phyloP scores from a whole-genome alignment of 2,888 invertebrate genomes.

The Halictus ligatus region DNA sequence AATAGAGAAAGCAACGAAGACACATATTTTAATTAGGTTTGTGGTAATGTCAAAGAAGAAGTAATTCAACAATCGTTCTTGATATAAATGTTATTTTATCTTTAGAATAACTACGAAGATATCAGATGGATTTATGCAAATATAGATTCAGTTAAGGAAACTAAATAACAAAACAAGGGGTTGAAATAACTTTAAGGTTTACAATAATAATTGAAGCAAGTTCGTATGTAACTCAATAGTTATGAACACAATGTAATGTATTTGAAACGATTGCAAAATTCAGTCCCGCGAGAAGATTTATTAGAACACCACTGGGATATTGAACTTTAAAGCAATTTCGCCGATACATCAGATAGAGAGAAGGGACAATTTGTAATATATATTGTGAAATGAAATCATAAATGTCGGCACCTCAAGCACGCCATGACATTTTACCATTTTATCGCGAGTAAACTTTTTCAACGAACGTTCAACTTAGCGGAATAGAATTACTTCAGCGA shows the following conservation, averaged over 20 bases:
- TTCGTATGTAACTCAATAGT: not conserved
- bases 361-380: slow-evolving; percentile 17
- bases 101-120: too few relatives aligned
- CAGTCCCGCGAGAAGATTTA: not conserved
- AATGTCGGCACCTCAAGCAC: slow-evolving; percentile 28
- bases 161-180: too few relatives aligned
- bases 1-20: too few relatives aligned
- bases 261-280: not conserved
- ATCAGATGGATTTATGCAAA: too few relatives aligned
- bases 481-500: not conserved
- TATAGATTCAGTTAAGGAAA: too few relatives aligned
- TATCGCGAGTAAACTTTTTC: slow-evolving; percentile 21
- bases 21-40: too few relatives aligned
- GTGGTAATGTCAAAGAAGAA: too few relatives aligned
- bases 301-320: not conserved
- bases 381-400: slow-evolving; percentile 1
- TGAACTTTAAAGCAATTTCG: slow-evolving; percentile 44
- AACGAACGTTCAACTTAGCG: not conserved
- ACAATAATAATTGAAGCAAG: too few relatives aligned
- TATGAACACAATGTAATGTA: not conserved
- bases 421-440: slow-evolving; percentile 25
- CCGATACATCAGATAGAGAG: not conserved
- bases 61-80: too few relatives aligned
- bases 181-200: too few relatives aligned
- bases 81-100: too few relatives aligned